Evolutionary conservation across 2,797 vertebrate species (phyloP).

Genomic region (Neosalanx taihuensis): DNA sequence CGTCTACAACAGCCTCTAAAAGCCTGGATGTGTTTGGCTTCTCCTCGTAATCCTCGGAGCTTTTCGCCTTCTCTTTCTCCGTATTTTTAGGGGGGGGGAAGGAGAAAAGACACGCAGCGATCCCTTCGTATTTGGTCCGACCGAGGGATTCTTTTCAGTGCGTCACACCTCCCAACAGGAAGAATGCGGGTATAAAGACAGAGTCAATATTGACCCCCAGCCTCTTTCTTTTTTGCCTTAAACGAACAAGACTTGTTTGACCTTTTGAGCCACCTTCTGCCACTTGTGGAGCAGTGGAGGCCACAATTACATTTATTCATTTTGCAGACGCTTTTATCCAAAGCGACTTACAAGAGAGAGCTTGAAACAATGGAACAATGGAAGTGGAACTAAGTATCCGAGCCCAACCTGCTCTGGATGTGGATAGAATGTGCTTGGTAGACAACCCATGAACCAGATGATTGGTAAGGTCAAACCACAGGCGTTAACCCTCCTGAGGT

Average conservation of each 20-base stretch:
- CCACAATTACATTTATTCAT: too few species aligned
- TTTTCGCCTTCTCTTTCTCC: slow-evolving; percentile 30
- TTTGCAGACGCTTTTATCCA: neutral
- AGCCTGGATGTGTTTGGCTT: slow-evolving; percentile 34
- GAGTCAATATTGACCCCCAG: slow-evolving; percentile 63
- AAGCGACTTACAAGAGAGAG: too few species aligned
- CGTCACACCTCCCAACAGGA: slow-evolving; percentile 40
- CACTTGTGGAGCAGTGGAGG: slow-evolving; percentile 32
- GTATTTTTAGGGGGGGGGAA: slow-evolving; percentile 9
- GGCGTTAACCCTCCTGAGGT: neutral
- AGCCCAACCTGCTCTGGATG: neutral
- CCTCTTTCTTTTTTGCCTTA: slow-evolving; percentile 38
- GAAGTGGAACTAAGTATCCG: neutral
- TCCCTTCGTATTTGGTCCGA: slow-evolving; percentile 18
- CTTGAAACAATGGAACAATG: too few species aligned
- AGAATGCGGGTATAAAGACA: slow-evolving; percentile 51
- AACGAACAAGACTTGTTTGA: slow-evolving; percentile 42
- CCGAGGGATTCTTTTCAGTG: slow-evolving; percentile 32
- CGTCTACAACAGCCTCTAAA: slow-evolving; percentile 32
- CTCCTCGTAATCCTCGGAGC: slow-evolving; percentile 19
- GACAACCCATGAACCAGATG: neutral
- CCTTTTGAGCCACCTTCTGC: slow-evolving; percentile 46
- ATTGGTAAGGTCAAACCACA: neutral
- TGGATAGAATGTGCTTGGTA: slow-evolving; percentile 8
- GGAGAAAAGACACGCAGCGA: slow-evolving; percentile 39